phyloP scores from a whole-genome alignment of 1,140 invertebrate genomes.

The Cydia pomonella region DNA sequence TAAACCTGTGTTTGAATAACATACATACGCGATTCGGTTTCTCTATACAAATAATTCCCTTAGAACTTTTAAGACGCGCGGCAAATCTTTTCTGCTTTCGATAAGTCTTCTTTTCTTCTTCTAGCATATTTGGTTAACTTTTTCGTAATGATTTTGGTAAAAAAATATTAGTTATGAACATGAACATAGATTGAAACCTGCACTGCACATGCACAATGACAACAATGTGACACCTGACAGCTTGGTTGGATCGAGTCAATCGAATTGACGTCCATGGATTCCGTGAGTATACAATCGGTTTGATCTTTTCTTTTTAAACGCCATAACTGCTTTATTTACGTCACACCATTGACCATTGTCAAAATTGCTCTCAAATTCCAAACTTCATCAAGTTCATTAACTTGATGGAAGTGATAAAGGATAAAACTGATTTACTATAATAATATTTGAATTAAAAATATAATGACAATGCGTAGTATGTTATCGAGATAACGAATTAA shows the following conservation, averaged over 20 bases:
- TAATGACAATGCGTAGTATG: background rate
- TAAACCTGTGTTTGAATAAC: background rate
- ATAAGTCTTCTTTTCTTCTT: constrained; percentile 56
- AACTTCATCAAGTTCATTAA: background rate
- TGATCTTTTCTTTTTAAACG: too few species aligned
- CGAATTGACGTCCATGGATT: background rate
- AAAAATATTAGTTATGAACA: background rate
- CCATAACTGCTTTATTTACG: background rate
- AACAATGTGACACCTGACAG: too few species aligned
- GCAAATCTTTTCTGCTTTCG: constrained; percentile 65
- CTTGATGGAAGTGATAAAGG: background rate
- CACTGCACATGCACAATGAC: background rate
- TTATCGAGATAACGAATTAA: background rate
- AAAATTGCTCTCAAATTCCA: background rate
- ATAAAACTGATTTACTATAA: too few species aligned
- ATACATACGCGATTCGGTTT: constrained; percentile 50
- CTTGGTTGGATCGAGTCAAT: too few species aligned
- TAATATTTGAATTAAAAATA: constrained; percentile 1
- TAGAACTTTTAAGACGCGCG: constrained; percentile 58
- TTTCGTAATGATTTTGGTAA: background rate
- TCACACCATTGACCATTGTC: background rate
- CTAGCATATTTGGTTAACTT: constrained; percentile 45
- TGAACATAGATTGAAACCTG: background rate
- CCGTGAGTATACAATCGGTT: too few species aligned
- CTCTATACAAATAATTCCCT: constrained; percentile 55